Evolutionary conservation across 2,113 vertebrate species (phyloP).

Genomic region (Nothoprocta pentlandii): DNA sequence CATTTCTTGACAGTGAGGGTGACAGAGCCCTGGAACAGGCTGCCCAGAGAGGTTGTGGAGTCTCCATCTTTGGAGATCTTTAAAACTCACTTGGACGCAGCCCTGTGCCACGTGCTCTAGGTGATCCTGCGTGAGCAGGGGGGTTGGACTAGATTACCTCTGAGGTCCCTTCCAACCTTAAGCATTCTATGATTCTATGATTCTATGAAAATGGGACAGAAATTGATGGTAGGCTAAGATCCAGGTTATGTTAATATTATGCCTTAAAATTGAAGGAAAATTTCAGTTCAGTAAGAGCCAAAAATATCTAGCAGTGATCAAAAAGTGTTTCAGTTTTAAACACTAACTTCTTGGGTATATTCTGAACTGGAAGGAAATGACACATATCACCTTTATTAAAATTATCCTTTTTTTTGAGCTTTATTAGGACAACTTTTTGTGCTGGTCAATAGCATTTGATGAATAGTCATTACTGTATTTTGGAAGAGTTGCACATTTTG

Average conservation of each 20-base stretch:
- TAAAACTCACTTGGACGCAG: no score
- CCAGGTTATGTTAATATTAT: neutral
- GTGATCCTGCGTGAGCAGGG: no score
- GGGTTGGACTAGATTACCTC: no score
- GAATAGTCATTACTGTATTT: neutral
- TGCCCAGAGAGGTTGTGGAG: no score
- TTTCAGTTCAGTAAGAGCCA: neutral
- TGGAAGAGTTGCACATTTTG: neutral
- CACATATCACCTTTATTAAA: neutral
- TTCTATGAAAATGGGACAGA: neutral
- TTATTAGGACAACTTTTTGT: neutral
- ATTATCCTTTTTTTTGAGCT: neutral
- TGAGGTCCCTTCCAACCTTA: no score
- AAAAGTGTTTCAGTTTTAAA: neutral
- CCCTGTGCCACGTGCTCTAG: no score
- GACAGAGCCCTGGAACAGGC: no score
- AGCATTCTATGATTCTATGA: no score
- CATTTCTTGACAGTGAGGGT: no score
- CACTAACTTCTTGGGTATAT: neutral
- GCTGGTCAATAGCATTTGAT: rapidly evolving
- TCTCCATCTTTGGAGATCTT: no score
- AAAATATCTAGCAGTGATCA: neutral
- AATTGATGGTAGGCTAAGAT: neutral
- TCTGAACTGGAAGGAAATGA: neutral
- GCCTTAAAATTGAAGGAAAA: neutral